Evolutionary conservation across 2,888 invertebrate genomes (phyloP).

Genomic region (Junonia oenone): DNA sequence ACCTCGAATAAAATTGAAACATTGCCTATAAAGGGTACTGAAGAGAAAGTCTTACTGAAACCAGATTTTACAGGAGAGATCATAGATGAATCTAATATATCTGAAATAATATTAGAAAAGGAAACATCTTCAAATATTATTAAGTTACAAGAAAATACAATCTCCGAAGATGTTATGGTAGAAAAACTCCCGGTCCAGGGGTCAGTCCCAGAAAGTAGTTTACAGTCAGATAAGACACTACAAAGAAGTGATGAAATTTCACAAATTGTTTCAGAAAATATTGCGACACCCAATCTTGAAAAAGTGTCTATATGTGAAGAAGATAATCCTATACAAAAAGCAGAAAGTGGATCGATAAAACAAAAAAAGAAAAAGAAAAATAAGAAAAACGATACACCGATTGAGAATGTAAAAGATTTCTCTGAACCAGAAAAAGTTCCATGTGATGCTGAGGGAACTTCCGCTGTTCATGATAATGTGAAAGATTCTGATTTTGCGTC

Average conservation of each 20-base stretch:
- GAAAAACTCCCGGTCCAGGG: no score
- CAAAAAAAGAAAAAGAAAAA: conserved; percentile 49
- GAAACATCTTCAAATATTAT: neutral
- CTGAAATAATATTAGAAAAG: neutral
- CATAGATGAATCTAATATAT: neutral
- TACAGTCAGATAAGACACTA: neutral
- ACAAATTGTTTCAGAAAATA: neutral
- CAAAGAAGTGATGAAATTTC: neutral
- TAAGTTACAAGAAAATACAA: no score
- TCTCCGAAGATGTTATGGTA: no score
- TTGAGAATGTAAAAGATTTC: neutral
- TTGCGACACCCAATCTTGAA: neutral
- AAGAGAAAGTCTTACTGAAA: neutral
- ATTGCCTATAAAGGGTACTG: neutral
- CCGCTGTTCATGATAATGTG: neutral
- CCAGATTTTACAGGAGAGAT: neutral
- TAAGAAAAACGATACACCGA: conserved; percentile 40
- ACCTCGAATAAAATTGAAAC: neutral
- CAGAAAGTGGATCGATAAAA: conserved; percentile 31
- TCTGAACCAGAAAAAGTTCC: conserved; percentile 4
- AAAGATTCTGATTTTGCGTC: neutral
- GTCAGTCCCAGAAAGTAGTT: neutral
- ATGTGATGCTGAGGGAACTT: neutral
- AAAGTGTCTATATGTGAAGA: neutral
- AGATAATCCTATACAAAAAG: neutral